phyloP scores from a whole-genome alignment of 2,797 vertebrate species.

The Gymnothorax javanicus region DNA sequence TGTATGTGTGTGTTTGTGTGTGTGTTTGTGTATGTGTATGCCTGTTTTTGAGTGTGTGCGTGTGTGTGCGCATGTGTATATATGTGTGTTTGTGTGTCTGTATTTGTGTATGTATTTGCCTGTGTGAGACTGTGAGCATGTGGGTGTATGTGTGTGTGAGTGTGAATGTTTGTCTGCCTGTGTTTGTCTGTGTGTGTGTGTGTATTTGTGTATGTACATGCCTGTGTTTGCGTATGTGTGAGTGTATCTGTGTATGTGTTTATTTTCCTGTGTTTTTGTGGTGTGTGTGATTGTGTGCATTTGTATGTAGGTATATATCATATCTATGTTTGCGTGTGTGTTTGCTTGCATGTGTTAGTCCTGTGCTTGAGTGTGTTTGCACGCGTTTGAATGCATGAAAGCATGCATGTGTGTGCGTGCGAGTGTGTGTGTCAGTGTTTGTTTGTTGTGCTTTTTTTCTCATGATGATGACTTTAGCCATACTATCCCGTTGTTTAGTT shows the following conservation, averaged over 20 bases:
- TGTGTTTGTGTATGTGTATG: too few relatives aligned
- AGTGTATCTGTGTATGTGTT: background rate
- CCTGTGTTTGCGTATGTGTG: slow-evolving; percentile 20
- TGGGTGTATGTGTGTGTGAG: background rate
- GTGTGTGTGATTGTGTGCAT: background rate
- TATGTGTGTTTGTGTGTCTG: too few relatives aligned
- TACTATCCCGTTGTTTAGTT: background rate
- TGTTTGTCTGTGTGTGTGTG: background rate
- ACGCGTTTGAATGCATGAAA: background rate
- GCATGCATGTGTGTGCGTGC: background rate
- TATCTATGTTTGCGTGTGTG: background rate
- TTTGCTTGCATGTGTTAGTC: background rate
- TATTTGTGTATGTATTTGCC: too few relatives aligned
- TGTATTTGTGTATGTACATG: background rate
- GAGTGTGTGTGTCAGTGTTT: background rate
- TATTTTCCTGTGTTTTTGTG: too few relatives aligned
- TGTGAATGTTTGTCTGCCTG: background rate
- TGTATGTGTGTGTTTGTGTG: background rate
- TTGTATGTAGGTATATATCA: background rate
- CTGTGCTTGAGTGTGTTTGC: background rate
- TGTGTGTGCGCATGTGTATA: too few relatives aligned
- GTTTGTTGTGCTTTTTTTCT: background rate
- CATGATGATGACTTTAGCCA: background rate
- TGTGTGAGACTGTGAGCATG: too few relatives aligned
- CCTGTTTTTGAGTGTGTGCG: too few relatives aligned